phyloP scores from a whole-genome alignment of 2,113 vertebrate genomes.

The Ochotona curzoniae region DNA sequence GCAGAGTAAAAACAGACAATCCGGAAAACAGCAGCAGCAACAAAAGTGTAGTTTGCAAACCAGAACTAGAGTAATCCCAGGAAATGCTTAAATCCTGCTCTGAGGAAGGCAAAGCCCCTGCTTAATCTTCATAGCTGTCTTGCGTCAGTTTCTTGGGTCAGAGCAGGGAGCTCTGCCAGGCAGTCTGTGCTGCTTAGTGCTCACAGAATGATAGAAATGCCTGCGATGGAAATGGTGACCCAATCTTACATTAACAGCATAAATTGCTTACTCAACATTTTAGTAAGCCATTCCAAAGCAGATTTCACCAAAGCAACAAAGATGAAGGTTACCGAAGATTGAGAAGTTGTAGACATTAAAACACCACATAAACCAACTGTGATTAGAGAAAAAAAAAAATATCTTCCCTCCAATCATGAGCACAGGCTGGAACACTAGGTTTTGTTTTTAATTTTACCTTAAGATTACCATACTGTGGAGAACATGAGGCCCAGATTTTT shows the following conservation, averaged over 20 bases:
- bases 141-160: constrained; percentile 35
- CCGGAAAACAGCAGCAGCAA: not conserved
- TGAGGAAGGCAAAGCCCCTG: not conserved
- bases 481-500: not conserved
- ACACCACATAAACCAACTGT: not conserved
- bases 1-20: not conserved
- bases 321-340: not conserved
- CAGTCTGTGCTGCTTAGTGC: constrained; percentile 31
- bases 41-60: too few relatives aligned
- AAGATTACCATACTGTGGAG: not conserved
- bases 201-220: not conserved
- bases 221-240: not conserved
- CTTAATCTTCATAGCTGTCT: constrained; percentile 50
- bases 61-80: not conserved
- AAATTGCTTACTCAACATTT: not conserved
- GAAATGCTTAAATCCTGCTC: not conserved
- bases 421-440: not conserved
- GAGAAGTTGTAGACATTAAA: not conserved
- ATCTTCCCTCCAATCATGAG: not conserved
- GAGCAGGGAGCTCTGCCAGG: not conserved
- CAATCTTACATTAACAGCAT: not conserved
- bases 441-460: not conserved
- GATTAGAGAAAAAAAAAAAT: not conserved
- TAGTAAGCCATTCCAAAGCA: not conserved
- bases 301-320: not conserved